Evolutionary conservation across 2,888 invertebrate genomes (phyloP), one percentile per base, ranked within the genome.

Genomic region (Chrysomela aeneicollis): DNA sequence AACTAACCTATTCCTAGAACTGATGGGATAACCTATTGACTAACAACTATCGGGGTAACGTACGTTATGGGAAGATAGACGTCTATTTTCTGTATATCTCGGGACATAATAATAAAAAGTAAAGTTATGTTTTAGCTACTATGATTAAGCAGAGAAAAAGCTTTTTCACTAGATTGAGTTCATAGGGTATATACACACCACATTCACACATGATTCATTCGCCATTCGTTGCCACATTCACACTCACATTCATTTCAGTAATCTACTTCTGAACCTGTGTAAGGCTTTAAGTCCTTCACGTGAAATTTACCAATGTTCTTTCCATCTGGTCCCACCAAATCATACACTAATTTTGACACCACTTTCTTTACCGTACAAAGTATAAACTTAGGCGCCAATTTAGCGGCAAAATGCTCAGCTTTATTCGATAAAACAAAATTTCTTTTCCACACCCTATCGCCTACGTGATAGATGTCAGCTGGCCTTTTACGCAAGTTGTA

Each of bases 351-450:
- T 50, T 47, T 22, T 2, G 59, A 63, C 12, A 50, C 46, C 0
- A 61, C 59, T 42, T 37, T 52, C 9, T 21, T 61, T 18, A 63
- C 59, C 12, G 50, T 59, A 18, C 63, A 59, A 8, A 60, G 22
- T 12, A 51, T 32, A 32, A 35, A 63, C 22, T 51, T 59, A 9
- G 59, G 63, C 35, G 59, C 63, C 22, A 61, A 59, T 35, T 63
- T 63, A 5, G 63, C 35, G 10, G 59, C 52, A 51, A 53, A 64
- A 10, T 55, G 18, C 12, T 64, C 21, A 8, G 61, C 55, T 54
- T 32, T 50, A 21, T 52, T 52, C 9, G 59, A 63, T 18, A 62
- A 51, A 30, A 57, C 37, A 10, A 51, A 50, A 42, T 55, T 62
- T 12, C 22, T 62, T 17, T 52, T 63, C 59, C 51, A 63, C 10